phyloP scores from a whole-genome alignment of 2,113 vertebrate genomes.

The Crotalus horridus region DNA sequence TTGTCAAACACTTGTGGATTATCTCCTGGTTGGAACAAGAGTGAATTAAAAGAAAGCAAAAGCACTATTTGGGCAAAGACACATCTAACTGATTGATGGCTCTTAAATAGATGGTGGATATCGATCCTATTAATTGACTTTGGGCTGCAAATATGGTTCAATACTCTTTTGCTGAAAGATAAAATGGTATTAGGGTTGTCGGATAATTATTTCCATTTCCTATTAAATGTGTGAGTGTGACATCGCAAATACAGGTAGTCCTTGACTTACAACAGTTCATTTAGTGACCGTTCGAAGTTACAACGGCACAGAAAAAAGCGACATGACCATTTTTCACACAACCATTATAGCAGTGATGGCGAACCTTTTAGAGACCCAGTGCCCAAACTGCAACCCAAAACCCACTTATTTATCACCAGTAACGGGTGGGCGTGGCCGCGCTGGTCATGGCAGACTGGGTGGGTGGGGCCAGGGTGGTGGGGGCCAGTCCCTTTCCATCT shows the following conservation, averaged over 20 bases:
- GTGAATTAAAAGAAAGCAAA: neutral
- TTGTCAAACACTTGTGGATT: neutral
- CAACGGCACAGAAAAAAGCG: neutral
- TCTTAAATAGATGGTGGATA: neutral
- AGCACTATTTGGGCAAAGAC: neutral
- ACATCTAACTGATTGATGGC: neutral
- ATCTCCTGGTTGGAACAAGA: neutral
- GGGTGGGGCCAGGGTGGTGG: too few relatives aligned
- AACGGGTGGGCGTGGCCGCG: too few relatives aligned
- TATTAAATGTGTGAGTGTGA: neutral
- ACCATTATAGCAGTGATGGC: neutral
- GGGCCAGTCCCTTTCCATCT: too few relatives aligned
- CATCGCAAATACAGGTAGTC: neutral
- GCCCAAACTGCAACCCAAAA: too few relatives aligned
- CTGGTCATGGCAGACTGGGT: too few relatives aligned
- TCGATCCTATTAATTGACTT: neutral
- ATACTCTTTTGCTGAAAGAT: conserved; percentile 20
- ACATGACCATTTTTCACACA: neutral
- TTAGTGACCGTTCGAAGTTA: neutral
- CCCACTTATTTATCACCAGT: too few relatives aligned
- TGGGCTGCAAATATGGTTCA: neutral
- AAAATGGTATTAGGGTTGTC: conserved; percentile 36
- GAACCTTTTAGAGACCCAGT: too few relatives aligned
- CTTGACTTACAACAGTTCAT: neutral
- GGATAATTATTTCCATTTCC: conserved; percentile 2